Evolutionary conservation across 2,888 invertebrate species (phyloP), one percentile per base, ranked within the genome.

Genomic region (Acleris sparsana): DNA sequence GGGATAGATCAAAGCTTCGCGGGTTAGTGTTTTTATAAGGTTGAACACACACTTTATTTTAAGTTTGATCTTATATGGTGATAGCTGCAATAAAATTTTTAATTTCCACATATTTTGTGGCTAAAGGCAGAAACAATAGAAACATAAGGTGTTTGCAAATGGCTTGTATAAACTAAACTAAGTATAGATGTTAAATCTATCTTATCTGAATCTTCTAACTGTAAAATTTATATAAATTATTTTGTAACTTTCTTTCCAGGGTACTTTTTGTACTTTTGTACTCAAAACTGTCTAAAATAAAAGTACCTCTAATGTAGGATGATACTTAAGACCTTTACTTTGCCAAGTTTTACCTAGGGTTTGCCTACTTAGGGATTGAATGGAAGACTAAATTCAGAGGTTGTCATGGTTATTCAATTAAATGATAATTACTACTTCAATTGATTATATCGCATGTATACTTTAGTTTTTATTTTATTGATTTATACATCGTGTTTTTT

Each of bases 181-280:
- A 17, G 18, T 17, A 11, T 49, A 49, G 2, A 11, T 4, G 17
- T 18, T 43, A 43, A 53, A 53, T 17, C 53, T 53, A 53, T 20
- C 43, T 55, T 43, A 43, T 33, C 18, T 6, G 20, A 20, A 39
- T 29, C 20, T 33, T 33, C 18, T 20, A 48, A 53, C 29, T 62
- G 13, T 55, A 39, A 22, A 48, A 55, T 39, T 62, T 55, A 17
- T 13, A 11, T 20, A 43, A 33, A 59, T 51, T 59, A 43, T 59
- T 59, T 48, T 17, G 33, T 62, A 55, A 62, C 52, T 70, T 70
- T 69, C 70, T 77, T 81, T 79, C 80, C 86, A 87, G 88, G 87
- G 87, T 88, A 86, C 79, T 87, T 89, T 65, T 88, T 88, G 86
- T 81, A 89, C 84, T 87, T 87, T 87, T 88, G 83, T 87, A 87